A percentile compares a stretch with the other conserved stretches of the same genome.
Conservation (phyloP, 2,797 vertebrate species). For the Mastacembelus armatus region DNA sequence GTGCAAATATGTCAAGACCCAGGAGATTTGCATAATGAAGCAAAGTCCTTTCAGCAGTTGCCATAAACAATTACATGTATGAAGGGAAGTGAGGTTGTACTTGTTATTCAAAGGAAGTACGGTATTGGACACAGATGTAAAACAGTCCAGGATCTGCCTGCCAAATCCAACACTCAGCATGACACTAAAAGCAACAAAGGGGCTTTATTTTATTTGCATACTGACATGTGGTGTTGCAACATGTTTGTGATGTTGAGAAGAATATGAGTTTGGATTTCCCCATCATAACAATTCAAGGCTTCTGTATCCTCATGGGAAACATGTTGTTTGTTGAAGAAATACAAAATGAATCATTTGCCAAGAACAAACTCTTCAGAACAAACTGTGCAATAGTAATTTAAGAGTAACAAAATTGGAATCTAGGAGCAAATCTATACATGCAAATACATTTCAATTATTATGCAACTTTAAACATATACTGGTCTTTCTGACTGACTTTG, state of each 20-base stretch:
- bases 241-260: slow-evolving; percentile 17
- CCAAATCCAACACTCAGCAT: slow-evolving; percentile 51
- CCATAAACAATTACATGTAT: slow-evolving; percentile 47
- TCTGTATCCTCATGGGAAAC: too few species aligned
- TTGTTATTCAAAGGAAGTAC: slow-evolving; percentile 54
- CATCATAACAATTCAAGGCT: not conserved
- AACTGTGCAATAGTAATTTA: not conserved
- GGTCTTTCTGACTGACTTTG: too few species aligned
- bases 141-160: slow-evolving; percentile 30
- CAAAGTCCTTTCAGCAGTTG: slow-evolving; percentile 47
- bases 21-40: slow-evolving; percentile 43
- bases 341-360: too few species aligned
- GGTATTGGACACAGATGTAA: slow-evolving; percentile 54
- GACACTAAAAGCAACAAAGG: slow-evolving; percentile 47
- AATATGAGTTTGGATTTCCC: not conserved
- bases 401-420: too few species aligned
- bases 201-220: slow-evolving; percentile 41
- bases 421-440: too few species aligned
- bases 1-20: slow-evolving; percentile 30
- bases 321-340: not conserved
- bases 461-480: not conserved
- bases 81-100: slow-evolving; percentile 2
- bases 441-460: not conserved
- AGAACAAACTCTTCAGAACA: slow-evolving; percentile 12
- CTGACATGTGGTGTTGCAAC: slow-evolving; percentile 14